Evolutionary conservation across 92 coral and sea anemone species (phyloP).

Genomic region (Paramuricea clavata): DNA sequence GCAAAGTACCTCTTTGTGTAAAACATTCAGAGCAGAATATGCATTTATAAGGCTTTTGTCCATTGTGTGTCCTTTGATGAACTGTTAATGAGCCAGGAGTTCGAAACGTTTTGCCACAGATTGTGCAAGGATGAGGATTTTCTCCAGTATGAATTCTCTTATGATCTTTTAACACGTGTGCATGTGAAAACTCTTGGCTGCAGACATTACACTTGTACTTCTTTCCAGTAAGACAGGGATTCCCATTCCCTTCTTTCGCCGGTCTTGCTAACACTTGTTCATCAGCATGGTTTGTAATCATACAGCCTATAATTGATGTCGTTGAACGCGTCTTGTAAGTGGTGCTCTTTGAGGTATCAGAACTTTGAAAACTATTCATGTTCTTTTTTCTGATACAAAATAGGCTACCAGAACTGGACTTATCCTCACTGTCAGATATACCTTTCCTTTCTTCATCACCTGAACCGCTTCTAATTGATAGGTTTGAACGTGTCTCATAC

Average conservation of each 20-base stretch:
- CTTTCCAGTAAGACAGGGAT: not conserved
- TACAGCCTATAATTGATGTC: not conserved
- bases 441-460: not conserved
- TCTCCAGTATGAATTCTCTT: not conserved
- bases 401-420: not conserved
- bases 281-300: not conserved
- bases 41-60: conserved; percentile 2
- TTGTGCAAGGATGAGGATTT: not conserved
- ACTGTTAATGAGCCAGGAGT: not conserved
- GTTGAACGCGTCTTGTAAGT: not conserved
- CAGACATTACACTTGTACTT: not conserved
- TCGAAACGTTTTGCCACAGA: not conserved
- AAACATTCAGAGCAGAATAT: not conserved
- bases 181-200: not conserved
- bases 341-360: not conserved
- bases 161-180: not conserved
- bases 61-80: conserved; percentile 11
- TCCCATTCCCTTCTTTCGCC: not conserved
- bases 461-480: not conserved
- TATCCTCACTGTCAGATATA: too few relatives aligned
- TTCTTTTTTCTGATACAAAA: not conserved
- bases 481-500: too few relatives aligned
- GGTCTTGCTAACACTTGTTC: not conserved
- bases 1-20: conserved; percentile 1
- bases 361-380: not conserved